These are phyloP conservation scores for Arenaria interpres DNA, from an alignment of 2,113 vertebrate species.

Conservation along the genomic window DNA sequence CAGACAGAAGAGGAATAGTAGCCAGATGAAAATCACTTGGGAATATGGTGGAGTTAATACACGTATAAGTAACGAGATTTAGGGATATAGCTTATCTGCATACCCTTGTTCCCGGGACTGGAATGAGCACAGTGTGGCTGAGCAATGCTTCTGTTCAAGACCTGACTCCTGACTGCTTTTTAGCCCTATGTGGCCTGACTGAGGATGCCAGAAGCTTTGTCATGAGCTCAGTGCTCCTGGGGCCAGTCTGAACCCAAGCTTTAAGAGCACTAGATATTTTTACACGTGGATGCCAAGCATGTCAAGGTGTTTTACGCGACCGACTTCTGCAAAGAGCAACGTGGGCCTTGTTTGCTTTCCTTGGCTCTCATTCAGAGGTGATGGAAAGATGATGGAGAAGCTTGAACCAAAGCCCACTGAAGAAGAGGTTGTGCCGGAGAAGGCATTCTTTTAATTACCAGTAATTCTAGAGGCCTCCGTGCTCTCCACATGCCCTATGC, in stretches of 20 bases:
- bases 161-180: background rate
- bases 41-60: background rate
- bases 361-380: slow-evolving; percentile 1
- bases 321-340: slow-evolving; percentile 7
- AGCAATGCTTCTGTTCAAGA: background rate
- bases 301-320: background rate
- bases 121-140: background rate
- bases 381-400: slow-evolving; percentile 8
- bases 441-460: background rate
- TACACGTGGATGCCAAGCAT: background rate
- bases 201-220: background rate
- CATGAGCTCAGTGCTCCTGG: background rate
- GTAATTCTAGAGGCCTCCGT: background rate
- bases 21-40: background rate
- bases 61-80: background rate
- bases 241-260: background rate
- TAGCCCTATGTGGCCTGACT: background rate
- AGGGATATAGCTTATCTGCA: background rate
- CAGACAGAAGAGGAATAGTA: background rate
- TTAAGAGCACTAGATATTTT: background rate
- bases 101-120: background rate
- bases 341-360: slow-evolving; percentile 1
- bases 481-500: background rate
- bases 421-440: slow-evolving; percentile 2
- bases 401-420: slow-evolving; percentile 48